Conservation (phyloP, 2,888 invertebrate species). For the Rhamnusium bicolor region DNA sequence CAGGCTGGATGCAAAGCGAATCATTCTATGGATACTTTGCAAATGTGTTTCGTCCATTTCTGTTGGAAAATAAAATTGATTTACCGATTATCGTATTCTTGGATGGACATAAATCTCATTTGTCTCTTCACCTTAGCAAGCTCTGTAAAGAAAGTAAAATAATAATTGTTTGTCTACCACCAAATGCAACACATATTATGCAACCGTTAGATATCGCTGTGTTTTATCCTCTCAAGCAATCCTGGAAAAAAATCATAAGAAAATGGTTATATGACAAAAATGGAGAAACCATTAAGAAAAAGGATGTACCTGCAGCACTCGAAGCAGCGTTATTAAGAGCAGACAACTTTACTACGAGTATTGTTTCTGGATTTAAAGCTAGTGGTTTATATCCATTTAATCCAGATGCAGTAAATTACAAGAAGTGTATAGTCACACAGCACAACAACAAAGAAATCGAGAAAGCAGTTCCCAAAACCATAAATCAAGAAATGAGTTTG, state of each 20-base stretch:
- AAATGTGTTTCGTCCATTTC: not conserved
- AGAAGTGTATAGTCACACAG: not conserved
- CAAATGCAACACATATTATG: not conserved
- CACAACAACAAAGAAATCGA: not conserved
- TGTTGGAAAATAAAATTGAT: not conserved
- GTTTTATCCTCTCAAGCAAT: not conserved
- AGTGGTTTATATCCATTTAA: not conserved
- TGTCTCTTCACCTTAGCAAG: not conserved
- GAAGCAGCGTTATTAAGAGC: not conserved
- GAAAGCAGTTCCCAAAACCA: not conserved
- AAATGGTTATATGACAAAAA: not conserved
- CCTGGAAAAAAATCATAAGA: constrained; percentile 8
- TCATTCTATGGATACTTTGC: not conserved
- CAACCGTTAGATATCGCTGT: not conserved
- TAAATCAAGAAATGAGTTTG: too few relatives aligned
- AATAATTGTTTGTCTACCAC: not conserved
- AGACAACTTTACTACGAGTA: not conserved
- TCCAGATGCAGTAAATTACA: not conserved
- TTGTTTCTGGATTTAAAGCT: not conserved
- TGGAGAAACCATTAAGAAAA: not conserved
- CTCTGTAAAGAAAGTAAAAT: not conserved
- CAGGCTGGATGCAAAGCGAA: not conserved
- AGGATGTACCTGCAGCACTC: not conserved
- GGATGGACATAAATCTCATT: not conserved
- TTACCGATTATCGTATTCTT: not conserved